Evolutionary conservation across 2,113 vertebrate genomes (phyloP), one percentile per base, ranked within the genome.

Genomic region (Perca fluviatilis): DNA sequence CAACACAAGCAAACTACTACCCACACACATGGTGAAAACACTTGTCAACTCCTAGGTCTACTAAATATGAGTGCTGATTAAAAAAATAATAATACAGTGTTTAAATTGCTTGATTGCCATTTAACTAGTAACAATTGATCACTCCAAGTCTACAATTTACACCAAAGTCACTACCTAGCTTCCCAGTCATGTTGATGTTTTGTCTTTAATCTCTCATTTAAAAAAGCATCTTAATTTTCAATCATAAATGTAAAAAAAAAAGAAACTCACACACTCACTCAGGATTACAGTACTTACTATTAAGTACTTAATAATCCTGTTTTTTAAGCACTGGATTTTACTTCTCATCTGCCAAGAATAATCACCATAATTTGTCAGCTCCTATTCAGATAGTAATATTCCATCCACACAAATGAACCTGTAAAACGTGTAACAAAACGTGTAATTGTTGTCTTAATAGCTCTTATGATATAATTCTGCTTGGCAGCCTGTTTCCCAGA

Each of bases 11-110:
- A 54, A 5, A 67, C 19, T 18, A 15, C 53, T 60, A 50, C 66
- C 66, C 78, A 75, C 65, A 79, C 73, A 85, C 33, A 60, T 19
- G 12, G 30, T 63, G 21, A n/a, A 66, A 62, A 50, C 27, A 43
- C 8, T 63, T 60, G 1, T 16, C n/a, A 23, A 4, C 15, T 67
- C 46, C 11, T 51, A 9, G 49, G 18, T 62, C 12, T 21, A 27
- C 3, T n/a, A 11, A 63, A 65, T 74, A 13, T 18, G 7, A 33
- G 4, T 66, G 47, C n/a, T 64, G 58, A 57, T 40, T 40, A 40
- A 40, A 9, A 9, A 40, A 40, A 40, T 10, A 40, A 40, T 40
- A 40, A 40, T 40, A 40, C 36, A 40, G 5, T 51, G 49, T 14
- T 51, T 5, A 16, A 30, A 27, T 56, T 23, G 23, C 18, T 78